phyloP scores from a whole-genome alignment of 2,113 vertebrate species.

The Lamprotornis superbus region DNA sequence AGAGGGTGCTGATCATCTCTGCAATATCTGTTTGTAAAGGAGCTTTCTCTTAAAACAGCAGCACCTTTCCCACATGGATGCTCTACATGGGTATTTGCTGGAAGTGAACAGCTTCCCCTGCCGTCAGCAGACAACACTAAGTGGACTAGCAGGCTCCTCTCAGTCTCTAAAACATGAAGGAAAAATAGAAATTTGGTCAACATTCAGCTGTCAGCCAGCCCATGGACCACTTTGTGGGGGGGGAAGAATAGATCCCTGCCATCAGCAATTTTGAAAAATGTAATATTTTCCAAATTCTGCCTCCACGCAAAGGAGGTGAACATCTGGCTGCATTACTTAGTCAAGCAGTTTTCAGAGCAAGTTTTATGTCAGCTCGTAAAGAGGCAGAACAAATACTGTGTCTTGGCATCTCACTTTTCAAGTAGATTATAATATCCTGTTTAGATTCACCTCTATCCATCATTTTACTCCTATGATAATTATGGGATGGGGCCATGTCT shows the following conservation, averaged over 20 bases:
- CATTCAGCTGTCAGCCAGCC: constrained; percentile 42
- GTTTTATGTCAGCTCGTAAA: constrained; percentile 70
- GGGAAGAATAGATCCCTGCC: constrained; percentile 27
- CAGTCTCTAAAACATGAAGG: constrained; percentile 36
- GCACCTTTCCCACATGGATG: background rate
- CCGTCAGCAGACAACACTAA: background rate
- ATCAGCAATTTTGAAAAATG: constrained; percentile 68
- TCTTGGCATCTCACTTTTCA: background rate
- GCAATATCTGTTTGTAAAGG: constrained; percentile 55
- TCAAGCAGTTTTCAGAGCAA: constrained; percentile 65
- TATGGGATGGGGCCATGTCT: background rate
- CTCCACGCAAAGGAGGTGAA: constrained; percentile 72
- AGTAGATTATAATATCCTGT: background rate
- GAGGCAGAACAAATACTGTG: constrained; percentile 37
- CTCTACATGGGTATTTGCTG: background rate
- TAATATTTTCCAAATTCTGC: constrained; percentile 73
- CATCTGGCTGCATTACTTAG: constrained; percentile 78
- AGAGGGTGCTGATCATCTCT: constrained; percentile 1
- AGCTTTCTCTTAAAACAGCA: constrained; percentile 34
- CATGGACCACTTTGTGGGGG: background rate
- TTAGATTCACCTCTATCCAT: background rate
- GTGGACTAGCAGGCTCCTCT: constrained; percentile 46
- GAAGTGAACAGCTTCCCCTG: background rate
- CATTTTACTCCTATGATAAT: background rate
- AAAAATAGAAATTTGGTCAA: constrained; percentile 44